These are phyloP conservation scores for Catocala nupta DNA, from an alignment of 2,888 invertebrate species.

Conservation along the genomic window DNA sequence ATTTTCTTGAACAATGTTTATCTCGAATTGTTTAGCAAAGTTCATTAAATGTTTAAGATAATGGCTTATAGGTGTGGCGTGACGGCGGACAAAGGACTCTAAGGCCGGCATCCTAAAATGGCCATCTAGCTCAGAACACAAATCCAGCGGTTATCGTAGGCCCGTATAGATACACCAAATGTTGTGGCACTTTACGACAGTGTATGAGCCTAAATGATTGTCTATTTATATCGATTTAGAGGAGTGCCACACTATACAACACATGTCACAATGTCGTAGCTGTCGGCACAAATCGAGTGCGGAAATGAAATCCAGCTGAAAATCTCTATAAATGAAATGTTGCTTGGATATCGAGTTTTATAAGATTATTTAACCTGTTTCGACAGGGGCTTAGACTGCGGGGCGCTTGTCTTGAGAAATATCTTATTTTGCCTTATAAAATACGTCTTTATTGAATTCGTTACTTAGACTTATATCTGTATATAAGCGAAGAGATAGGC, in stretches of 20 bases:
- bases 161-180: conserved; percentile 21
- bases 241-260: conserved; percentile 15
- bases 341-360: neutral
- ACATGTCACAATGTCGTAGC: neutral
- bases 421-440: conserved; percentile 10
- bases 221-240: conserved; percentile 30
- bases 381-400: neutral
- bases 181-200: conserved; percentile 32
- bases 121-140: conserved; percentile 26
- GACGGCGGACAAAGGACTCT: too few relatives aligned
- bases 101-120: neutral
- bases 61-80: too few relatives aligned
- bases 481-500: too few relatives aligned
- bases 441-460: neutral
- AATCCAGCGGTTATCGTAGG: conserved; percentile 19
- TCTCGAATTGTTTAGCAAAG: too few relatives aligned
- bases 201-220: conserved; percentile 17
- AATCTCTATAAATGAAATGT: neutral
- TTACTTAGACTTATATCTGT: too few relatives aligned
- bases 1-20: too few relatives aligned
- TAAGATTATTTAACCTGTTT: conserved; percentile 3
- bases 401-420: neutral
- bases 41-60: too few relatives aligned
- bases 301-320: conserved; percentile 4
- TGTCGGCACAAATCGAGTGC: conserved; percentile 8